Percentiles rank a stretch among this genome's conserved stretches.
phyloP scores from a whole-genome alignment of 2,113 vertebrate species.

The Melanostigma gelatinosum region DNA sequence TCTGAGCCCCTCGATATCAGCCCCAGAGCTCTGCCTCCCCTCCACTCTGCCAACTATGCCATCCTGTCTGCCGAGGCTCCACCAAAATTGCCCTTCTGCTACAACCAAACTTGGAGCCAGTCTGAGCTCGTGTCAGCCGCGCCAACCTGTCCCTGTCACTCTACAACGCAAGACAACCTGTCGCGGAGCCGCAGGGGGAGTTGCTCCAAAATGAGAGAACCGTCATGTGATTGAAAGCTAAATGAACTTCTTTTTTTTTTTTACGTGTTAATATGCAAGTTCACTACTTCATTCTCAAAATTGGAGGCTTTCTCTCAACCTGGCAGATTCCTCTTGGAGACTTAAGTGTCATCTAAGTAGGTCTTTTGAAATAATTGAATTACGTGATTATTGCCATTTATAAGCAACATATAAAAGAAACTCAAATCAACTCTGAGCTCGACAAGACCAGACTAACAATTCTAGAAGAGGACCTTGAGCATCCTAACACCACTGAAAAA shows the following conservation, averaged over 20 bases:
- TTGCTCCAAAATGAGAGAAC: slow-evolving; percentile 43
- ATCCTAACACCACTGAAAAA: slow-evolving; percentile 18
- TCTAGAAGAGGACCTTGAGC: not conserved
- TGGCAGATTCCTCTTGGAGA: not conserved
- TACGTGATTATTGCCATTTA: not conserved
- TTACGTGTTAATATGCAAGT: not conserved
- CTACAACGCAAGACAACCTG: slow-evolving; percentile 61
- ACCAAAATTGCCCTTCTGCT: slow-evolving; percentile 78
- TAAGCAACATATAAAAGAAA: not conserved
- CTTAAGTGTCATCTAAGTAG: not conserved
- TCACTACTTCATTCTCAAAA: not conserved
- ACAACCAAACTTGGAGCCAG: slow-evolving; percentile 69
- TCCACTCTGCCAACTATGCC: slow-evolving; percentile 74
- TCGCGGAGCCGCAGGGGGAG: slow-evolving; percentile 45
- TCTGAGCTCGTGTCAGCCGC: slow-evolving; percentile 56
- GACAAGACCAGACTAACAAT: not conserved
- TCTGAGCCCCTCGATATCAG: slow-evolving; percentile 56
- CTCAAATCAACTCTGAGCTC: not conserved
- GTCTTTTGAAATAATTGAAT: not conserved
- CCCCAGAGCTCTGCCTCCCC: slow-evolving; percentile 40
- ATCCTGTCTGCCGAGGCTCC: slow-evolving; percentile 75
- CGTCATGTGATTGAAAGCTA: slow-evolving; percentile 23
- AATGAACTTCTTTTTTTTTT: not conserved
- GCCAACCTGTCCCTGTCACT: slow-evolving; percentile 77
- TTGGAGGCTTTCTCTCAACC: not conserved